A percentile compares a stretch with the other conserved stretches of the same genome.
Conservation (phyloP, 1,140 invertebrate species). For the Caligus rogercresseyi region DNA sequence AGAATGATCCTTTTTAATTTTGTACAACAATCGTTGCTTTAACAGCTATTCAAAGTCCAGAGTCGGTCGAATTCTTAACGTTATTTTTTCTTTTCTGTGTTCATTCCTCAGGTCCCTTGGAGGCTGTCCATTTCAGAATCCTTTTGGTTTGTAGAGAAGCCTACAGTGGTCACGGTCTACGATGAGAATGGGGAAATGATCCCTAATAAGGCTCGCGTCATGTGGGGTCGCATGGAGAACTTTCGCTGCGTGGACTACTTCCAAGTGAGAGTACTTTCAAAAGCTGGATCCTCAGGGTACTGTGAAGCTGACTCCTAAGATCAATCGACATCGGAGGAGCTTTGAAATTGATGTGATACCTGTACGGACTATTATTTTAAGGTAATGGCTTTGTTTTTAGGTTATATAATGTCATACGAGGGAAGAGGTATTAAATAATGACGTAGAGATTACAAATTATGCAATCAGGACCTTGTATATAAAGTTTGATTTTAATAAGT, state of each 20-base stretch:
- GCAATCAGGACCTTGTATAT: too few relatives aligned
- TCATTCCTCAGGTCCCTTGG: not conserved
- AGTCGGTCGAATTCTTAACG: too few relatives aligned
- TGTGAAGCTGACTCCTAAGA: conserved; percentile 8
- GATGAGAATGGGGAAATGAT: conserved; percentile 15
- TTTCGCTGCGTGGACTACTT: conserved; percentile 21
- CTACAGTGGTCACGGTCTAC: conserved; percentile 8
- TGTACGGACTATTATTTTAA: conserved; percentile 20
- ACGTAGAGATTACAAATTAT: too few relatives aligned
- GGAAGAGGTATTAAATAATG: too few relatives aligned
- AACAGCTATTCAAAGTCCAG: too few relatives aligned
- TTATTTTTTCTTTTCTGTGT: too few relatives aligned
- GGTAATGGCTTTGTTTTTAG: not conserved
- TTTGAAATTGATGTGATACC: conserved; percentile 20
- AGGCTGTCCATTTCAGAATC: conserved; percentile 16
- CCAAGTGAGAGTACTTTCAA: conserved; percentile 21
- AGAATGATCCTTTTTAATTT: too few relatives aligned
- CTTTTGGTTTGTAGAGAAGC: conserved; percentile 19
- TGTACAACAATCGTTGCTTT: too few relatives aligned
- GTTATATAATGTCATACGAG: not conserved
- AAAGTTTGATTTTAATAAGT: too few relatives aligned
- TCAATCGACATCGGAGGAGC: conserved; percentile 13
- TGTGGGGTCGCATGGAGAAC: conserved; percentile 20
- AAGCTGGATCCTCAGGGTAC: conserved; percentile 10
- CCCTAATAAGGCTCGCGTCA: conserved; percentile 17